Conservation (phyloP, 2,888 invertebrate genomes). For the Neoaliturus tenellus region DNA sequence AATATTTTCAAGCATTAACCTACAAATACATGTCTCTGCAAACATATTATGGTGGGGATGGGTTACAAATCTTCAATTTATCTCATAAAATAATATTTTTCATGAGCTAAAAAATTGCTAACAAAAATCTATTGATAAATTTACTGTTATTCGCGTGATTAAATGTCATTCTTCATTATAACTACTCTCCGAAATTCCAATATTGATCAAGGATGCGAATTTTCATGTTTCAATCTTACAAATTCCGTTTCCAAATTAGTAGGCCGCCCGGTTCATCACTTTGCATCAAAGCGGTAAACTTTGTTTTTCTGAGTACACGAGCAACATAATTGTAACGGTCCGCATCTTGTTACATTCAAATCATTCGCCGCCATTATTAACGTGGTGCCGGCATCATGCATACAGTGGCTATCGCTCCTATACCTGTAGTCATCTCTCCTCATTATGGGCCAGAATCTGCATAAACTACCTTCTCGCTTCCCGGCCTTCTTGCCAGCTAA, state of each 20-base stretch:
- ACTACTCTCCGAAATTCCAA: no score
- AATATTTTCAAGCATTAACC: no score
- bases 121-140: no score
- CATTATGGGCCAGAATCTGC: background rate
- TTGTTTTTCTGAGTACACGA: constrained; percentile 1
- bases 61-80: no score
- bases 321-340: constrained; percentile 17
- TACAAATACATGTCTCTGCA: no score
- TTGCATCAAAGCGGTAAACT: background rate
- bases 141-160: no score
- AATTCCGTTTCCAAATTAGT: background rate
- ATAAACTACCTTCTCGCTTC: constrained; percentile 3
- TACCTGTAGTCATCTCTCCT: background rate
- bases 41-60: no score
- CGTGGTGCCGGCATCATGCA: background rate
- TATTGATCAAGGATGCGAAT: no score
- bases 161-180: no score
- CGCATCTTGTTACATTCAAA: background rate
- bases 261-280: background rate
- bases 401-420: background rate
- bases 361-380: constrained; percentile 5
- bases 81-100: no score
- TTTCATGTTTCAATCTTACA: no score
- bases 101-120: no score
- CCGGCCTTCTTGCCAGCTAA: background rate